Evolutionary conservation across 1,140 invertebrate species (phyloP), one percentile per base, ranked within the genome.

Genomic region (honey bee (Apis mellifera)): DNA sequence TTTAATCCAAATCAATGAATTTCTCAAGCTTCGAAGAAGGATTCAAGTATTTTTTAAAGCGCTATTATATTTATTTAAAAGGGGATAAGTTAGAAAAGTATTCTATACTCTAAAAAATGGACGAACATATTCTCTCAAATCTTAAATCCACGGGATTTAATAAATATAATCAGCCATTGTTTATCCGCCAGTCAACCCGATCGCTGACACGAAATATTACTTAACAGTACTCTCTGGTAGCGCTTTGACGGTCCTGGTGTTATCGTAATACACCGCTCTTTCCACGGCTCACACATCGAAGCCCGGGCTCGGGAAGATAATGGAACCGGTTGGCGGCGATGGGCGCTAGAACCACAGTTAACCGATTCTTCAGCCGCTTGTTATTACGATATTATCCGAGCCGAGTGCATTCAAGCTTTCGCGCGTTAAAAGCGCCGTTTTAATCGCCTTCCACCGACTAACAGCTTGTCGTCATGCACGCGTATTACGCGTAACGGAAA

Each of bases 401-500:
- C 48, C 68, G 19, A n/a, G n/a, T 55, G 55, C 70, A 66, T n/a
- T 52, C 42, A 48, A 60, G 75, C 50, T 82, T 76, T 78, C 62
- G 65, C 82, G 60, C 72, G 68, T 84, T 75, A 84, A 84, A 82
- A 87, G 82, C 82, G 85, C 78, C 86, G 82, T 84, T 84, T 86
- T 82, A 76, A 86, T 87, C 81, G 66, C 54, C 60, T 62, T 50
- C 21, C 54, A 60, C 50, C 60, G 17, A 19, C 32, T 32, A 23
- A 9, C 8, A 1, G 32, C 42, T 54, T 42, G 23, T 2, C 68
- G 73, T 59, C n/a, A 70, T 57, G 70, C 23, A 32, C 60, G 78
- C 62, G 83, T 72, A 75, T 83, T 76, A 76, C 78, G 83, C 83
- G 68, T 88, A 88, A 88, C 86, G 86, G 86, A 87, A 85, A 86